Conservation (phyloP, 2,797 vertebrate species). For the Anniella stebbinsi region DNA sequence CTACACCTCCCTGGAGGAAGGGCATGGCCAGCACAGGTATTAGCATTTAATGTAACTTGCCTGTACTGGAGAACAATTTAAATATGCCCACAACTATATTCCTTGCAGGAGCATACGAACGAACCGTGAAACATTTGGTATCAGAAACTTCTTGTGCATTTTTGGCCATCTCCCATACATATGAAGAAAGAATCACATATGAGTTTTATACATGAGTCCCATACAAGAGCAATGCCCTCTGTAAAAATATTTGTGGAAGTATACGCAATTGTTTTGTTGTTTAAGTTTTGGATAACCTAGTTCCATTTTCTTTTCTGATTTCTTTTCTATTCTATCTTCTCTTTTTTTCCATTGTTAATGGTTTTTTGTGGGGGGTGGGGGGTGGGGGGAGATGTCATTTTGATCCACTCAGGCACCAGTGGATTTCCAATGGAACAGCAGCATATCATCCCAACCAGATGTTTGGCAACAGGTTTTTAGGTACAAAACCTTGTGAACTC, state of each 20-base stretch:
- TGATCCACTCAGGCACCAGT: neutral
- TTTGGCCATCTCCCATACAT: neutral
- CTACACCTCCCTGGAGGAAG: neutral
- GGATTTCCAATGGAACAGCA: neutral
- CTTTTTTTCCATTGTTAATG: neutral
- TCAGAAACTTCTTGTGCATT: neutral
- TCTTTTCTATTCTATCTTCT: neutral
- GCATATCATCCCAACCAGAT: neutral
- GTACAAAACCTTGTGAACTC: too few species aligned
- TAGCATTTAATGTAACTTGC: neutral
- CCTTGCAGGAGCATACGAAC: neutral
- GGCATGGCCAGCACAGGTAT: neutral
- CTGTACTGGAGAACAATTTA: neutral
- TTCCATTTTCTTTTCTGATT: too few species aligned
- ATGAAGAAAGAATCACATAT: neutral
- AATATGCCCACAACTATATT: neutral
- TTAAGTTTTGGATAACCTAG: neutral
- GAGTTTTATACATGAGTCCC: neutral
- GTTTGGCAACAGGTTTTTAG: neutral
- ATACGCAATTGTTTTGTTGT: neutral
- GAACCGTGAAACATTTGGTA: neutral
- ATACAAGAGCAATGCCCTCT: neutral
- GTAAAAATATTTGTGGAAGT: neutral
- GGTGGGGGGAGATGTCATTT: neutral
- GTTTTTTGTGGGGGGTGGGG: neutral